Base-by-base conservation (phyloP, 2,888 invertebrate genomes). In the Parthenolecanium corni region DNA sequence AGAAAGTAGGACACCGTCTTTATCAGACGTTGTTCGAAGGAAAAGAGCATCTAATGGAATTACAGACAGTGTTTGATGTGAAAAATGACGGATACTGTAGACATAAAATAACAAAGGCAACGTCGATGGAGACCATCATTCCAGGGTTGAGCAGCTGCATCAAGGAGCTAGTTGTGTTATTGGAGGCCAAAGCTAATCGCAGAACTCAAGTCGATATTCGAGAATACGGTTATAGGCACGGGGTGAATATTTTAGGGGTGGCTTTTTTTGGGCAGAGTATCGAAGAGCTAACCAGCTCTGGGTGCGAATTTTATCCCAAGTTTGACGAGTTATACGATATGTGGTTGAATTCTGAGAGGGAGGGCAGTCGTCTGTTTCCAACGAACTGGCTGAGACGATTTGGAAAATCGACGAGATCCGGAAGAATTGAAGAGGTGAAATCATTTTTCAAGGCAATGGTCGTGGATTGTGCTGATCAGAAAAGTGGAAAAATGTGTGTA, bases 141-240 rank as follows among this genome's bases (percentile, higher is more conserved):
- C 20, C 24, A 9, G 36, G 24, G 42, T 2, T 42, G n/a, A 62
- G 51, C n/a, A 16, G 51, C 31, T 52, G 52, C 40, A 16, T 52
- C 38, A 62, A 62, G 18, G 62, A 62, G 42, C 16, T 52, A 24
- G 21, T 52, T 5, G 36, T 62, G 6, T 52, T 62, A 38, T 24
- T 62, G 14, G 62, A 62, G 42, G 62, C 62, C 11, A 62, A 62
- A 40, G 36, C 62, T 4, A 62, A 62, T 25, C 51, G 62, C 24
- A 51, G 18, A 23, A 21, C 23, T 16, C 38, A 18, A 25, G 21
- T 62, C 12, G n/a, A 51, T 24, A 2, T 62, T 16, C 23, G 36
- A 3, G 23, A 16, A 9, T 52, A 51, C 42, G 23, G 51, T 2
- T 42, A 51, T 20, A 14, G 62, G 20, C 23, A 52, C 44, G 62